Percentiles rank a stretch among this genome's conserved stretches.
These are phyloP conservation scores for Amphiprion percula DNA, from an alignment of 2,113 vertebrate species.

Conservation along the genomic window DNA sequence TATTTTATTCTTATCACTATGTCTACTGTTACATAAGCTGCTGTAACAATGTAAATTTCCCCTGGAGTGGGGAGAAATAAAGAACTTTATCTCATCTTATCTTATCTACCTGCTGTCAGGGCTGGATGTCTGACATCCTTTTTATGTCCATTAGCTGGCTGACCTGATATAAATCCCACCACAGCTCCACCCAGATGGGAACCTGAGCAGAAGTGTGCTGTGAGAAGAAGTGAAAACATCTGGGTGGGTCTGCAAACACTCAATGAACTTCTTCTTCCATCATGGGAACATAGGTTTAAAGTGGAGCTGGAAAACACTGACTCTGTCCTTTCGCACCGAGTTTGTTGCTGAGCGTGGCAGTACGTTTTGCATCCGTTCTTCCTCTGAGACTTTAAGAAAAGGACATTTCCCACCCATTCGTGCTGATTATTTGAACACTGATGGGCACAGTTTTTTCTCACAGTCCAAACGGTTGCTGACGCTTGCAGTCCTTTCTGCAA, in stretches of 20 bases:
- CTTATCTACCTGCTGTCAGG: constrained; percentile 20
- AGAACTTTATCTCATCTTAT: too few species aligned
- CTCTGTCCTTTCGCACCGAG: constrained; percentile 61
- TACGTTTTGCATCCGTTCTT: constrained; percentile 45
- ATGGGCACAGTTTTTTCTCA: background rate
- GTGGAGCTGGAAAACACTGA: constrained; percentile 51
- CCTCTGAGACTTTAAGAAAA: constrained; percentile 33
- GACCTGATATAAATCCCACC: constrained; percentile 8
- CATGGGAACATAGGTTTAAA: constrained; percentile 49
- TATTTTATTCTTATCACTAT: too few species aligned
- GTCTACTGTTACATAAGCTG: too few species aligned
- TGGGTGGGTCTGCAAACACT: constrained; percentile 41
- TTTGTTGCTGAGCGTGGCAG: constrained; percentile 66
- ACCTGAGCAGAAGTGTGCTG: background rate
- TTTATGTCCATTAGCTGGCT: background rate
- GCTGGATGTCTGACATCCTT: background rate
- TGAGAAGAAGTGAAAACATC: constrained; percentile 66
- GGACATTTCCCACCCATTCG: constrained; percentile 50
- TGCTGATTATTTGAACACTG: constrained; percentile 32
- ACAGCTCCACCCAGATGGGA: constrained; percentile 1
- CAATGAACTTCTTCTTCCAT: constrained; percentile 46
- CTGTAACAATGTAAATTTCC: too few species aligned
- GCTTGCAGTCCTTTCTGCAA: background rate
- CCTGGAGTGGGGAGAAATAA: too few species aligned
- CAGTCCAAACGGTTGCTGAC: background rate